Conservation (phyloP, 2,888 invertebrate genomes). For the Synergus umbraculus region DNA sequence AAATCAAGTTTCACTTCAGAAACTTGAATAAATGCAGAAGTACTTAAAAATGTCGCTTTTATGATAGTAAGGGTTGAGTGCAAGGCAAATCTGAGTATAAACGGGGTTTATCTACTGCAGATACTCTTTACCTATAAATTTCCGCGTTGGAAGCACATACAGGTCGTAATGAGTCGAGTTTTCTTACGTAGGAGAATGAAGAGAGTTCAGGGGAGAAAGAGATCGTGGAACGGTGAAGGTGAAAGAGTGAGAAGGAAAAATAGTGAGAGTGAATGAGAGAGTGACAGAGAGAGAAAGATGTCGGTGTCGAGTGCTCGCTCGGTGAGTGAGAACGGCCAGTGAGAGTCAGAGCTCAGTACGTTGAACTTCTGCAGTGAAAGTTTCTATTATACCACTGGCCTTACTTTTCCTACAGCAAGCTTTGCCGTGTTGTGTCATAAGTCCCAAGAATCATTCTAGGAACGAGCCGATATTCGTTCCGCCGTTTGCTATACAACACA, state of each 20-base stretch:
- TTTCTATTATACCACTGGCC: constrained; percentile 78
- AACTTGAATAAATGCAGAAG: too few relatives aligned
- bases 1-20: too few relatives aligned
- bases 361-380: constrained; percentile 77
- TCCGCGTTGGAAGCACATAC: constrained; percentile 3
- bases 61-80: neutral
- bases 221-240: constrained; percentile 3
- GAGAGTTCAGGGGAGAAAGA: constrained; percentile 1
- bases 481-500: constrained; percentile 38
- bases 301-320: constrained; percentile 50
- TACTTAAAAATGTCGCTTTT: neutral
- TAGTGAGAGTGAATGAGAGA: constrained; percentile 40
- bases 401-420: constrained; percentile 75
- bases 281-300: constrained; percentile 42
- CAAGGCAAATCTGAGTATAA: neutral
- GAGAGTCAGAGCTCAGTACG: constrained; percentile 71
- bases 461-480: constrained; percentile 47
- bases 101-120: neutral
- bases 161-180: constrained; percentile 7
- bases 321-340: constrained; percentile 68
- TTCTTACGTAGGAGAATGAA: constrained; percentile 15
- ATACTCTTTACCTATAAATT: constrained; percentile 14
- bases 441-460: constrained; percentile 33
- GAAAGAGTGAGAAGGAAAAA: constrained; percentile 39
- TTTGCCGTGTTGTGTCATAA: constrained; percentile 55